Evolutionary conservation across 2,888 invertebrate genomes (phyloP).

Genomic region (Dolomedes plantarius): DNA sequence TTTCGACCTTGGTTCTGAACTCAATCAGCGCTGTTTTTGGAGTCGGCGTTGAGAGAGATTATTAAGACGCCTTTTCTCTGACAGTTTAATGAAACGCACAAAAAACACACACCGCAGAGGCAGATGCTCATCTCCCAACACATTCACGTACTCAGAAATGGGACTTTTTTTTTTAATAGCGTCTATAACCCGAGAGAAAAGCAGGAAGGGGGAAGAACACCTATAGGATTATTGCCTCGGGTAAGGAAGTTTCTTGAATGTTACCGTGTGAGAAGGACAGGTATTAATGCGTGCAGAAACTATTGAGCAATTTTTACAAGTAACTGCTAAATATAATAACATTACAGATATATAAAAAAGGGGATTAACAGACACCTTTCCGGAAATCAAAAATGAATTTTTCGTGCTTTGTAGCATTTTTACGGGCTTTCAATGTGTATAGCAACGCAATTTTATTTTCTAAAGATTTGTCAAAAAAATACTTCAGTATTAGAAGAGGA

Average conservation of each 20-base stretch:
- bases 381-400: no score
- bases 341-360: no score
- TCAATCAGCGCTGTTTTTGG: slow-evolving; percentile 58
- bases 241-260: background rate
- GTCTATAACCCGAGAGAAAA: background rate
- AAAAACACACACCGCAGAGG: slow-evolving; percentile 3
- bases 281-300: no score
- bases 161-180: background rate
- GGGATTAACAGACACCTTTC: no score
- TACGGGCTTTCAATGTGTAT: no score
- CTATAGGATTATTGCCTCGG: background rate
- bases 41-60: slow-evolving; percentile 66
- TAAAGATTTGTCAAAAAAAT: no score
- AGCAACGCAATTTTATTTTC: no score
- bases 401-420: no score
- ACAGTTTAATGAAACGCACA: slow-evolving; percentile 50
- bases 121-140: slow-evolving; percentile 25
- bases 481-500: no score
- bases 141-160: slow-evolving; percentile 8
- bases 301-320: no score
- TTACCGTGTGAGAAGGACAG: no score
- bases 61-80: slow-evolving; percentile 59
- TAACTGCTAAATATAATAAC: no score
- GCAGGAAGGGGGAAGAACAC: background rate
- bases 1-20: slow-evolving; percentile 60